These are phyloP conservation scores for Haemorhous mexicanus DNA, from an alignment of 2,113 vertebrate species.

Conservation along the genomic window DNA sequence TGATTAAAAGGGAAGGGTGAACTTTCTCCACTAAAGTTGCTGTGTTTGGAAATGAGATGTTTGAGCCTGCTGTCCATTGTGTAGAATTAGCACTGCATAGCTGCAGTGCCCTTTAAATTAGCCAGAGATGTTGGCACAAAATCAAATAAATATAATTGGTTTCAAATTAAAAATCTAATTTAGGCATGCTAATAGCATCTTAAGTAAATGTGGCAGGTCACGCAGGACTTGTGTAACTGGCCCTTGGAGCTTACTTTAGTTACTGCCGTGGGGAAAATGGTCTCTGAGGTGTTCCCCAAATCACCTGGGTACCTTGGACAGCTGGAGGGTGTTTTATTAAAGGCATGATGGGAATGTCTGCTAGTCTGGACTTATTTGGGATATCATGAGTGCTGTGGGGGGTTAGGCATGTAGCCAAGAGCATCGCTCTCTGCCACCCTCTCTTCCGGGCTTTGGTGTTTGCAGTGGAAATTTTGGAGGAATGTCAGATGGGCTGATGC, in stretches of 20 bases:
- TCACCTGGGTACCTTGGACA: neutral
- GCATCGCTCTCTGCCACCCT: neutral
- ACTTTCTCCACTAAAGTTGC: neutral
- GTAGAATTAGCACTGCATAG: constrained; percentile 31
- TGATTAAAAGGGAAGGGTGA: constrained; percentile 29
- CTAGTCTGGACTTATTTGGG: neutral
- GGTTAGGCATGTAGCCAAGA: neutral
- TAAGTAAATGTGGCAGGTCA: constrained; percentile 44
- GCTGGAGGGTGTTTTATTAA: neutral
- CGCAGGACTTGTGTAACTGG: neutral
- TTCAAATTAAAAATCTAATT: constrained; percentile 62
- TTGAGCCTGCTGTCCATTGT: neutral
- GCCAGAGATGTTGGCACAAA: neutral
- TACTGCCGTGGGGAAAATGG: neutral
- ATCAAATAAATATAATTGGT: constrained; percentile 57
- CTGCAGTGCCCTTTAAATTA: constrained; percentile 48
- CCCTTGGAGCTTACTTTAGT: neutral
- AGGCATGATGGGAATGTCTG: neutral
- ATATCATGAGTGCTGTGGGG: neutral
- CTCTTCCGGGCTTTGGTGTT: neutral
- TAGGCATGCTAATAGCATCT: constrained; percentile 41
- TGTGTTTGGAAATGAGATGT: constrained; percentile 21
- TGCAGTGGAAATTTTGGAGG: neutral
- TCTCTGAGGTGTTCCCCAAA: neutral
- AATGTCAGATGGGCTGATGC: neutral